Evolutionary conservation across 1,140 invertebrate species (phyloP).

Genomic region (Ips typographus): DNA sequence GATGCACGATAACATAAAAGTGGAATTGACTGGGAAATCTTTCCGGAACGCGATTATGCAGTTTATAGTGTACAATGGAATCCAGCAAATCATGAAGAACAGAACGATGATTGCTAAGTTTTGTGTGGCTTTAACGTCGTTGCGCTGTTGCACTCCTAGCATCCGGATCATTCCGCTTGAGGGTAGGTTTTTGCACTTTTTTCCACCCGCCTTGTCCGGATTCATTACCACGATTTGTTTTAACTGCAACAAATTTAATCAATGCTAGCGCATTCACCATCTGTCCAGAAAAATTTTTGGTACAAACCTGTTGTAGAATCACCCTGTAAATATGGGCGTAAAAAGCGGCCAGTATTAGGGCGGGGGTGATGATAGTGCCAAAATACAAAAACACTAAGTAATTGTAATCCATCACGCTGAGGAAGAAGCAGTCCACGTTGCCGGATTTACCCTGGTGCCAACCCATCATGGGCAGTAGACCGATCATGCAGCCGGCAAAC

Average conservation of each 20-base stretch:
- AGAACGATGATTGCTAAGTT: constrained; percentile 87
- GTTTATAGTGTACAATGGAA: constrained; percentile 89
- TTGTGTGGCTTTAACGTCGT: constrained; percentile 89
- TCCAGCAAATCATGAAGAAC: constrained; percentile 92
- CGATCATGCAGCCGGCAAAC: constrained; percentile 76
- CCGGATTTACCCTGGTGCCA: constrained; percentile 70
- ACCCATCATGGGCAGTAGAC: constrained; percentile 82
- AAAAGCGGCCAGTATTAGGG: constrained; percentile 77
- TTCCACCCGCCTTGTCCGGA: constrained; percentile 45
- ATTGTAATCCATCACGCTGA: constrained; percentile 83
- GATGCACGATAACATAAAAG: constrained; percentile 78
- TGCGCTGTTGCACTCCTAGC: constrained; percentile 74
- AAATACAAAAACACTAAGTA: constrained; percentile 88
- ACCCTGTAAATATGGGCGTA: constrained; percentile 87
- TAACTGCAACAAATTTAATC: constrained; percentile 49
- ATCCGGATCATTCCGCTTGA: constrained; percentile 72
- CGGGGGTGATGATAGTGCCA: constrained; percentile 84
- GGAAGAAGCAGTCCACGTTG: constrained; percentile 71
- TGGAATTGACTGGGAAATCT: constrained; percentile 64
- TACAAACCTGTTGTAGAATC: constrained; percentile 79
- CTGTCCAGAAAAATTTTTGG: background rate
- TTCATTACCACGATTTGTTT: constrained; percentile 62
- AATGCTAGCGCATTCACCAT: background rate
- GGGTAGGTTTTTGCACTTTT: constrained; percentile 33
- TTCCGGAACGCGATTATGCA: constrained; percentile 80